These are phyloP conservation scores for Nothobranchius kuhntae DNA, from an alignment of 2,113 vertebrate species.

Conservation along the genomic window DNA sequence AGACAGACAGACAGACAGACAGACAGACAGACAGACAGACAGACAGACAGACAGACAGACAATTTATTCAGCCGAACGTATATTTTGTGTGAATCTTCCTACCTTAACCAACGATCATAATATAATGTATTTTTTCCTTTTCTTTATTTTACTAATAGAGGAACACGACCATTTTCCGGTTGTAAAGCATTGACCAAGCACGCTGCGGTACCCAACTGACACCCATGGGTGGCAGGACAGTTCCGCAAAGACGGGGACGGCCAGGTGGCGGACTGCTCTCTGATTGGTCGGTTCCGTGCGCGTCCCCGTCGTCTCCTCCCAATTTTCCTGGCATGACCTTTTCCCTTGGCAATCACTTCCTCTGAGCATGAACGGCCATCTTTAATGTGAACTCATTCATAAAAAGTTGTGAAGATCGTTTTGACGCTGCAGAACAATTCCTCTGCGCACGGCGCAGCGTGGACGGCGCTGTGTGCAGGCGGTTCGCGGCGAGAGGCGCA, in stretches of 20 bases:
- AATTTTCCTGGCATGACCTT: constrained; percentile 79
- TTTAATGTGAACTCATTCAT: constrained; percentile 79
- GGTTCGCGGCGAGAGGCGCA: constrained; percentile 24
- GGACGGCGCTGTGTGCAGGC: constrained; percentile 35
- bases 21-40: too few relatives aligned
- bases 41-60: too few relatives aligned
- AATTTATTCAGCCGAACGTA: too few relatives aligned
- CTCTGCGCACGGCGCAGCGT: constrained; percentile 31
- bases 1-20: too few relatives aligned
- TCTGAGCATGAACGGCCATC: constrained; percentile 81
- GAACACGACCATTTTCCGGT: not conserved
- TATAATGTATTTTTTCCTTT: too few relatives aligned
- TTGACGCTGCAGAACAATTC: constrained; percentile 53
- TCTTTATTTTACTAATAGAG: too few relatives aligned
- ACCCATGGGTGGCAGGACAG: constrained; percentile 62
- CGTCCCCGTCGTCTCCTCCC: constrained; percentile 71
- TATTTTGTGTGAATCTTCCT: too few relatives aligned
- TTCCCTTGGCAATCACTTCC: constrained; percentile 84
- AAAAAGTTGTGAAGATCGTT: constrained; percentile 71
- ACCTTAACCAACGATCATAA: too few relatives aligned
- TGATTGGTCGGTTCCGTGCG: constrained; percentile 68
- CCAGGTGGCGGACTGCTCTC: constrained; percentile 44
- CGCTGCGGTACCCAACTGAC: constrained; percentile 47
- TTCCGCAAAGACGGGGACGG: constrained; percentile 42
- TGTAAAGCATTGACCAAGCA: too few relatives aligned